These are phyloP conservation scores for Hermaeophaga mercurialis DNA, from an alignment of 2,888 invertebrate genomes.

Conservation along the genomic window DNA sequence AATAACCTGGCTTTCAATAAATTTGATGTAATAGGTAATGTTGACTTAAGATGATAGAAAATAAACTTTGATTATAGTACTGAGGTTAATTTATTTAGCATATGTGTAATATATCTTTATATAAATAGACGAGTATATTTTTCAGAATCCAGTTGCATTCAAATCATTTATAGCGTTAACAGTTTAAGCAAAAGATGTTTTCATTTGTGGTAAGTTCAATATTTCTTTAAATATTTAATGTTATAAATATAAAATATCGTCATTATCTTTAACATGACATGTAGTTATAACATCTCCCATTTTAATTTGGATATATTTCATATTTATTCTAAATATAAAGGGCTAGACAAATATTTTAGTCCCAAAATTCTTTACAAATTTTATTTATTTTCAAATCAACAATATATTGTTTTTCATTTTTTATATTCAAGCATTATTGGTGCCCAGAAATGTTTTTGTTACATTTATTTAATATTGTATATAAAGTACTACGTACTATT, in stretches of 20 bases:
- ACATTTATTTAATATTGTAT: too few species aligned
- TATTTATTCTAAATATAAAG: not conserved
- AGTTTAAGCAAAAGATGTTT: conserved; percentile 22
- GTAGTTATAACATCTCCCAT: too few species aligned
- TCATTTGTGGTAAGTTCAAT: conserved; percentile 21
- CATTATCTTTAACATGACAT: too few species aligned
- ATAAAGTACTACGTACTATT: too few species aligned
- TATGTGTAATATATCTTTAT: conserved; percentile 16
- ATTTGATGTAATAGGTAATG: conserved; percentile 24
- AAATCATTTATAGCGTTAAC: conserved; percentile 17
- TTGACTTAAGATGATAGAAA: conserved; percentile 23
- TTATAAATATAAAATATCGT: too few species aligned
- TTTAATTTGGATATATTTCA: too few species aligned
- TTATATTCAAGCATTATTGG: too few species aligned
- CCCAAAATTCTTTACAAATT: not conserved
- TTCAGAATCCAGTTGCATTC: conserved; percentile 22
- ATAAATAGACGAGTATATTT: conserved; percentile 27
- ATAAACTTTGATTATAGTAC: conserved; percentile 20
- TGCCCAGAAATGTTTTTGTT: not conserved
- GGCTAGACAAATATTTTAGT: not conserved
- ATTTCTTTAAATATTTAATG: too few species aligned
- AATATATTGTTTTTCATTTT: not conserved
- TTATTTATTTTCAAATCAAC: not conserved
- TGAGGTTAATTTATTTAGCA: conserved; percentile 31
- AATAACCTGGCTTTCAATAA: conserved; percentile 25